Conservation (phyloP, 2,797 vertebrate genomes). For the Oryzias dopingdopingensis region DNA sequence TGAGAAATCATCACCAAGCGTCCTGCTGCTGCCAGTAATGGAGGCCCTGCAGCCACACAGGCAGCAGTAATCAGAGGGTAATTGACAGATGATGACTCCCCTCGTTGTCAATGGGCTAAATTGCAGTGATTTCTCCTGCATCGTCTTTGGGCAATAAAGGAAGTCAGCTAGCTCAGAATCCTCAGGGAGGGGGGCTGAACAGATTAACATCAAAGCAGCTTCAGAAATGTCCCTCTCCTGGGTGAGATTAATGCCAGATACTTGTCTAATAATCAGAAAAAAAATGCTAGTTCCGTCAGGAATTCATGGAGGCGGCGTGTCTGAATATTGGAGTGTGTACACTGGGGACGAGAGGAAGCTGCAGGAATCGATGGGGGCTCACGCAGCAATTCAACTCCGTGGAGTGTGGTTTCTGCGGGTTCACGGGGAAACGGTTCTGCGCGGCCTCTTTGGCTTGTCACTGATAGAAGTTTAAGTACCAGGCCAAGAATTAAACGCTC, state of each 20-base stretch:
- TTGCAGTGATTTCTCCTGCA: conserved; percentile 23
- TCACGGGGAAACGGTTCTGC: conserved; percentile 17
- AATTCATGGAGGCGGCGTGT: conserved; percentile 36
- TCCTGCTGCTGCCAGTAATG: conserved; percentile 8
- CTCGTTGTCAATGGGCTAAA: conserved; percentile 47
- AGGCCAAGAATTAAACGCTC: neutral
- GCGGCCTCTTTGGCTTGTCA: conserved; percentile 5
- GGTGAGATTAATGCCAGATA: conserved; percentile 21
- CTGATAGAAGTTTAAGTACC: conserved; percentile 3
- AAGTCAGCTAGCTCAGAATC: conserved; percentile 39
- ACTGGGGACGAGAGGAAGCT: conserved; percentile 21
- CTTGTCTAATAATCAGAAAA: conserved; percentile 54
- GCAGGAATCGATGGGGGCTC: conserved; percentile 41
- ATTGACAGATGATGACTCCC: conserved; percentile 31
- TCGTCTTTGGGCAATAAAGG: neutral
- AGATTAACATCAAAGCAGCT: conserved; percentile 28
- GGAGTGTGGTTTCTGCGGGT: conserved; percentile 9
- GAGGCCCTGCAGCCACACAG: conserved; percentile 20
- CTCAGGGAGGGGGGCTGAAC: conserved; percentile 19
- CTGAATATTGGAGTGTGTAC: conserved; percentile 15
- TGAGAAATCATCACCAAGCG: no score
- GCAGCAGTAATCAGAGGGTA: conserved; percentile 35
- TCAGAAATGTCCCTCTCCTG: conserved; percentile 4
- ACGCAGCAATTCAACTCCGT: conserved; percentile 35
- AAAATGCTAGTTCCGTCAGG: conserved; percentile 10